Percentiles rank a stretch among this genome's conserved stretches.
Conservation (phyloP, 2,797 vertebrate genomes). For the Sphenopsis melanotis region DNA sequence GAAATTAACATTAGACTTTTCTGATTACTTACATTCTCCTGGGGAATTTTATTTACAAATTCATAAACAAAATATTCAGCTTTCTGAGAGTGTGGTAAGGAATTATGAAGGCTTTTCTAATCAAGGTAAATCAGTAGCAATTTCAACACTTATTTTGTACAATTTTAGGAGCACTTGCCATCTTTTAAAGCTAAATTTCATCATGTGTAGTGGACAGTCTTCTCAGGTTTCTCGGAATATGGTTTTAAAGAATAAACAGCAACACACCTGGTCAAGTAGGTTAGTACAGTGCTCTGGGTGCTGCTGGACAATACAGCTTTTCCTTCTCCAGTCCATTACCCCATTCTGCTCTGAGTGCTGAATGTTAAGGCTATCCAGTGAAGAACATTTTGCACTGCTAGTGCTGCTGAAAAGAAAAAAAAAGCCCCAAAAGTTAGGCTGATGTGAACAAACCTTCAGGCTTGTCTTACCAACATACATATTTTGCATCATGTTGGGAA, state of each 20-base stretch:
- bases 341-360: constrained; percentile 81
- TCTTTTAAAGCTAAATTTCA: neutral
- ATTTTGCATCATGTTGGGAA: neutral
- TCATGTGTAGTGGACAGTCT: neutral
- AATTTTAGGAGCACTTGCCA: neutral
- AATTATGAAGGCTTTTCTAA: neutral
- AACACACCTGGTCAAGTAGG: constrained; percentile 77
- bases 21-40: neutral
- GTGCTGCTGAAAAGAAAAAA: constrained; percentile 51
- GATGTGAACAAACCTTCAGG: neutral
- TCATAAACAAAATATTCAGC: neutral
- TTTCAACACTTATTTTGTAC: neutral
- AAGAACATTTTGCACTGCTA: constrained; percentile 75
- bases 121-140: neutral
- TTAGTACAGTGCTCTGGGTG: constrained; percentile 74
- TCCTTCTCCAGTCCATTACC: constrained; percentile 82
- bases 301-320: constrained; percentile 69
- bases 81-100: neutral
- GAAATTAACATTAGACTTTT: neutral
- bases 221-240: neutral
- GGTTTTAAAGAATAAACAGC: neutral
- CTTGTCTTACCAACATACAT: neutral
- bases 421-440: neutral
- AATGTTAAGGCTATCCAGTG: constrained; percentile 73
- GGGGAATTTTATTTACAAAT: neutral